Evolutionary conservation across 2,797 vertebrate genomes (phyloP).

Genomic region (Coreius guichenoti): DNA sequence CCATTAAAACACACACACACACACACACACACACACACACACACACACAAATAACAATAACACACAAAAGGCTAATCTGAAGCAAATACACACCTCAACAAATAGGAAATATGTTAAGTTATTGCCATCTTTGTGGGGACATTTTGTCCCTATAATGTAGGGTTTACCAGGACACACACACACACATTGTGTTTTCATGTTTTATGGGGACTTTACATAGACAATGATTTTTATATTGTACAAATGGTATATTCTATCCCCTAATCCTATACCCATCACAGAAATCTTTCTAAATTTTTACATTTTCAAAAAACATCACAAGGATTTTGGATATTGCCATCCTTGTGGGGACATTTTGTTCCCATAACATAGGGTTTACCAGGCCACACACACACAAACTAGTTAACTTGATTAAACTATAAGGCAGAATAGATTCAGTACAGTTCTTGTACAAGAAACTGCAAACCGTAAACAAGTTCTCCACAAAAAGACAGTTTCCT

Average conservation of each 20-base stretch:
- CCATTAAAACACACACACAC: conserved; percentile 26
- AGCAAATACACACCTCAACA: not conserved
- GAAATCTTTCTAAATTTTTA: too few species aligned
- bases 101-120: not conserved
- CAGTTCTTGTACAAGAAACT: not conserved
- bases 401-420: not conserved
- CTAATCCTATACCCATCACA: too few species aligned
- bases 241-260: too few species aligned
- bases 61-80: conserved; percentile 16
- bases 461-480: conserved; percentile 12
- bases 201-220: too few species aligned
- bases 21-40: conserved; percentile 7
- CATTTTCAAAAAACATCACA: too few species aligned
- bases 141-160: too few species aligned
- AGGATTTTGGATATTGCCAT: too few species aligned
- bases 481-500: conserved; percentile 13
- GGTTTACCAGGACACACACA: not conserved
- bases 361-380: too few species aligned
- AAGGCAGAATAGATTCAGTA: not conserved
- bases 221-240: too few species aligned
- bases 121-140: too few species aligned
- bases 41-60: conserved; percentile 9
- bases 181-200: too few species aligned
- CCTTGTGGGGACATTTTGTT: too few species aligned
- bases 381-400: not conserved